These are phyloP conservation scores for Burhinus bistriatus DNA, from an alignment of 2,113 vertebrate species.

Conservation along the genomic window DNA sequence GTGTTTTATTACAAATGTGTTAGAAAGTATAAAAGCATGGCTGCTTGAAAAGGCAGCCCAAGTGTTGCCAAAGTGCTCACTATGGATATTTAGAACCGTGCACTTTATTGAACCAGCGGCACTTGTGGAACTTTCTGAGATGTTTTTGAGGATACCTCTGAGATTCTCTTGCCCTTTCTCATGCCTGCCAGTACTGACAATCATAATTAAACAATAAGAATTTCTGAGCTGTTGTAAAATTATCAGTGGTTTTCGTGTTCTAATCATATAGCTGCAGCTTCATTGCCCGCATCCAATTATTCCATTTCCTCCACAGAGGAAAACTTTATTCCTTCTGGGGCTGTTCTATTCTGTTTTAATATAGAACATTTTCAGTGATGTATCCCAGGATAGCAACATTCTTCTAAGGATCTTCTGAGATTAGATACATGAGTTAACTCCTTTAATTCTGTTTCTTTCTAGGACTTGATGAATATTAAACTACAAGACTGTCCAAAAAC, in stretches of 20 bases:
- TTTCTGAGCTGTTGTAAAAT: conserved; percentile 9
- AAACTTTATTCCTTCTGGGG: conserved; percentile 10
- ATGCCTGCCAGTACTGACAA: neutral
- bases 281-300: conserved; percentile 6
- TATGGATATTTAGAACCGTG: neutral
- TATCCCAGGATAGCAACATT: neutral
- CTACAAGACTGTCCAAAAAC: neutral
- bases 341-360: conserved; percentile 10
- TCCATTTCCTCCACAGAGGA: neutral
- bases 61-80: neutral
- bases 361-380: neutral
- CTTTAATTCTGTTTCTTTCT: neutral
- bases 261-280: neutral
- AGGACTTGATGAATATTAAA: neutral
- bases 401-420: neutral
- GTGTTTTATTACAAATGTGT: neutral
- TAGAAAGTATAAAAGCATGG: neutral
- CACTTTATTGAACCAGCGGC: neutral
- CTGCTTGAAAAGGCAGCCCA: neutral
- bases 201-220: neutral
- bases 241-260: neutral
- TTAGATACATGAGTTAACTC: neutral
- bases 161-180: neutral
- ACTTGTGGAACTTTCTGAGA: neutral
- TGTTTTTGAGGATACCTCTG: neutral